phyloP scores from a whole-genome alignment of 1,140 invertebrate genomes.

The Drosophila bipectinata region DNA sequence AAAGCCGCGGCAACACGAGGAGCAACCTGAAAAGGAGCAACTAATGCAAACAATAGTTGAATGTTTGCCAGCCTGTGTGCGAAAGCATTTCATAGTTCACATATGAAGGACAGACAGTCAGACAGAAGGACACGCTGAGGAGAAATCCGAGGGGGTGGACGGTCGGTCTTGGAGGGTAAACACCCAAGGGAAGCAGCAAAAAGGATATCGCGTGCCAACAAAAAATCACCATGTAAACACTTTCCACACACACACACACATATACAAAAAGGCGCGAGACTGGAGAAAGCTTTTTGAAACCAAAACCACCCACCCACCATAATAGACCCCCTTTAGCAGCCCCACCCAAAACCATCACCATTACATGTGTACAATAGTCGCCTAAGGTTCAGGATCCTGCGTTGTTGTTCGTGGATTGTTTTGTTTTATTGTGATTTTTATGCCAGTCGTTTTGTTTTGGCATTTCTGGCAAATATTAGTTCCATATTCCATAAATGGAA shows the following conservation, averaged over 20 bases:
- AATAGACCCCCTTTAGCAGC: slow-evolving; percentile 9
- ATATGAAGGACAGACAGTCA: slow-evolving; percentile 37
- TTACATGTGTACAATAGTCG: slow-evolving; percentile 30
- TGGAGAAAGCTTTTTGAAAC: slow-evolving; percentile 60
- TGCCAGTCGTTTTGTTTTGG: slow-evolving; percentile 66
- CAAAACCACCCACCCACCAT: neutral
- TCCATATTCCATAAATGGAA: slow-evolving; percentile 62
- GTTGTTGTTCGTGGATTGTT: slow-evolving; percentile 44
- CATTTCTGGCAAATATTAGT: slow-evolving; percentile 73
- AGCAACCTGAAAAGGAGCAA: slow-evolving; percentile 37
- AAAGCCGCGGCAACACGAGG: slow-evolving; percentile 46
- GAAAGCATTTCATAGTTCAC: slow-evolving; percentile 54
- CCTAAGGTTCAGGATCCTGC: neutral
- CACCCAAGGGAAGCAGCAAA: slow-evolving; percentile 33
- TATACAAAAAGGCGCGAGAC: slow-evolving; percentile 20
- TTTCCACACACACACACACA: slow-evolving; percentile 25
- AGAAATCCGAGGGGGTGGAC: slow-evolving; percentile 7
- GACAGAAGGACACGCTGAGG: slow-evolving; percentile 8
- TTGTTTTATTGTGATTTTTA: slow-evolving; percentile 77
- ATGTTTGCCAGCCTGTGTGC: slow-evolving; percentile 31
- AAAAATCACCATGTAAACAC: slow-evolving; percentile 71
- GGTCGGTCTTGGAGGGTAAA: slow-evolving; percentile 47
- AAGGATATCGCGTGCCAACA: slow-evolving; percentile 72
- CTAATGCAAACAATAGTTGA: slow-evolving; percentile 66
- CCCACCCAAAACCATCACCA: neutral